Conservation (phyloP, 1,140 invertebrate genomes). For the Probaryconus sp. region DNA sequence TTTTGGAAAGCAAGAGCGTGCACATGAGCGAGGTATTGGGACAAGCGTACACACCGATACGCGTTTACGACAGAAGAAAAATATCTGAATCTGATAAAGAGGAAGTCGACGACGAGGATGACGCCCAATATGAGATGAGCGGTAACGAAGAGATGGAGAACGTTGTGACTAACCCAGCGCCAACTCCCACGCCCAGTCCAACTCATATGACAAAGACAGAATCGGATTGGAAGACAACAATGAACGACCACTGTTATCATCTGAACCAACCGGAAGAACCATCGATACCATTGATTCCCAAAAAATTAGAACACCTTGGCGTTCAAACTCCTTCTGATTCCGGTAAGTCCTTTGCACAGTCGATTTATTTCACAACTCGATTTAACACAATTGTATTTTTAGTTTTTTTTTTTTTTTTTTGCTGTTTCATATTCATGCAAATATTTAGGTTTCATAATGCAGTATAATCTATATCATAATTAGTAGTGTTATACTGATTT, state of each 20-base stretch:
- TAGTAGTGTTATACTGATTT: too few species aligned
- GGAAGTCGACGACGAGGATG: slow-evolving; percentile 36
- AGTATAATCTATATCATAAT: too few species aligned
- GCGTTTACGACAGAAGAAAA: slow-evolving; percentile 63
- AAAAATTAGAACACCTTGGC: slow-evolving; percentile 80
- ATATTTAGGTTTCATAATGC: too few species aligned
- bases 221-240: slow-evolving; percentile 65
- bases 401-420: too few species aligned
- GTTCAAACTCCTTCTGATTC: slow-evolving; percentile 92
- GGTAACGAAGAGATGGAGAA: too few species aligned
- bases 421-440: too few species aligned
- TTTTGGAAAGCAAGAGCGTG: slow-evolving; percentile 62
- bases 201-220: slow-evolving; percentile 63
- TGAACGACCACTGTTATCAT: slow-evolving; percentile 86
- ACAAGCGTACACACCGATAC: slow-evolving; percentile 36
- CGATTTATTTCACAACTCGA: too few species aligned
- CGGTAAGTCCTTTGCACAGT: too few species aligned
- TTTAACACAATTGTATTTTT: too few species aligned
- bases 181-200: slow-evolving; percentile 20
- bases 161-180: slow-evolving; percentile 6
- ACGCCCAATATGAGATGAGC: too few species aligned
- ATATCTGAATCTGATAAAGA: slow-evolving; percentile 37
- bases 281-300: background rate
- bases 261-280: slow-evolving; percentile 74
- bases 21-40: slow-evolving; percentile 70